phyloP scores from a whole-genome alignment of 2,888 invertebrate species.

The Machimus atricapillus region DNA sequence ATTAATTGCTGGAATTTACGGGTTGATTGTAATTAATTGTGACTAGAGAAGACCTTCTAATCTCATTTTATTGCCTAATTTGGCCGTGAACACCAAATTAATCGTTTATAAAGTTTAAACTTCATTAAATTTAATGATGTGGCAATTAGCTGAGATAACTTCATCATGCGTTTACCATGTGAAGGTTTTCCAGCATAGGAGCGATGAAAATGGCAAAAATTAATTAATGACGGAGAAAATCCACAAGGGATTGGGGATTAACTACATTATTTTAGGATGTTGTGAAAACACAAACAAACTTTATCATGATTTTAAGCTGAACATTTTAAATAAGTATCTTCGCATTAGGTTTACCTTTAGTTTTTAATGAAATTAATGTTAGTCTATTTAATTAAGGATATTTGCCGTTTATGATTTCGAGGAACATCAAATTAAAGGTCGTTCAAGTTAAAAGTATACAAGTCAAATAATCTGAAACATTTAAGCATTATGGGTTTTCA shows the following conservation, averaged over 20 bases:
- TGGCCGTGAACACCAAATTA: not conserved
- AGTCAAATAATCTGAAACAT: no score
- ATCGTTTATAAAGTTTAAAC: not conserved
- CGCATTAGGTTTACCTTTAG: not conserved
- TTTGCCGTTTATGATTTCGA: no score
- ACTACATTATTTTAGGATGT: not conserved
- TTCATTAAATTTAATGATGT: not conserved
- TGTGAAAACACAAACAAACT: not conserved
- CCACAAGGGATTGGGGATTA: not conserved
- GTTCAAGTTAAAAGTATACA: no score
- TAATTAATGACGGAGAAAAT: not conserved
- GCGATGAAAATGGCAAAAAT: not conserved
- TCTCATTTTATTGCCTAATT: not conserved
- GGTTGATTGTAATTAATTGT: not conserved
- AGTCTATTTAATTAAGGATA: no score
- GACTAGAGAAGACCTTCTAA: not conserved
- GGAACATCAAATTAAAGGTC: no score
- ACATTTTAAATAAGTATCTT: not conserved
- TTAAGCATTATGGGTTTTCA: no score
- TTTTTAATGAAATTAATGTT: no score
- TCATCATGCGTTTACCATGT: not conserved
- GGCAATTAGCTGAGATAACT: not conserved
- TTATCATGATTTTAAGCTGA: not conserved
- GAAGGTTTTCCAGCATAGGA: not conserved
- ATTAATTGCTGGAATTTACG: not conserved